Evolutionary conservation across 2,888 invertebrate genomes (phyloP).

Genomic region (Stictocephala bisonia): DNA sequence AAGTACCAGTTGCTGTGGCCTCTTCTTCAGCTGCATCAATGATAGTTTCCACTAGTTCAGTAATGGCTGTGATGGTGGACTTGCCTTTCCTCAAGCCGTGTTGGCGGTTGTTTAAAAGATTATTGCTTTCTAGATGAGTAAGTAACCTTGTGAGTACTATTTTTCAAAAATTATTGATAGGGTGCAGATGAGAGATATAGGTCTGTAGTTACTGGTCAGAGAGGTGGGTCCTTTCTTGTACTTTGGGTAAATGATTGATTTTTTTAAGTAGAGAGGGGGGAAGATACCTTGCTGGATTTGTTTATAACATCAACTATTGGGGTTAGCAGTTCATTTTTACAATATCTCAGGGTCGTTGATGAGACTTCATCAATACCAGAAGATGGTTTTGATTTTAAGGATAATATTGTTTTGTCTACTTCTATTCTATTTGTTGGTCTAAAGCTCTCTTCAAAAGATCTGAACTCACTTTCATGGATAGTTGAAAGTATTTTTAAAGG

Average conservation of each 20-base stretch:
- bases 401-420: no score
- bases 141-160: background rate
- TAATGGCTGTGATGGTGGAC: constrained; percentile 9
- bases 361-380: no score
- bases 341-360: no score
- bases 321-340: no score
- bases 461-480: no score
- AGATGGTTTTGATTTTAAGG: no score
- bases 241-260: background rate
- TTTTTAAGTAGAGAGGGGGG: no score
- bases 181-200: background rate
- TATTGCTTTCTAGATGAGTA: background rate
- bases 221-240: background rate
- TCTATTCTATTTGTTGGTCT: no score
- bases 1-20: constrained; percentile 1
- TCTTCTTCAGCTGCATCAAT: background rate
- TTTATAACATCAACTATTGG: no score
- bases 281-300: no score
- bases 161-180: background rate
- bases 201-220: background rate
- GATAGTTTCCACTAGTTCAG: background rate
- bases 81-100: constrained; percentile 1
- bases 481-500: no score
- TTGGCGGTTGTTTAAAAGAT: background rate
- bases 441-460: no score